A percentile compares a stretch with the other conserved stretches of the same genome.
phyloP scores from a whole-genome alignment of 2,113 vertebrate genomes.

The Merops nubicus region DNA sequence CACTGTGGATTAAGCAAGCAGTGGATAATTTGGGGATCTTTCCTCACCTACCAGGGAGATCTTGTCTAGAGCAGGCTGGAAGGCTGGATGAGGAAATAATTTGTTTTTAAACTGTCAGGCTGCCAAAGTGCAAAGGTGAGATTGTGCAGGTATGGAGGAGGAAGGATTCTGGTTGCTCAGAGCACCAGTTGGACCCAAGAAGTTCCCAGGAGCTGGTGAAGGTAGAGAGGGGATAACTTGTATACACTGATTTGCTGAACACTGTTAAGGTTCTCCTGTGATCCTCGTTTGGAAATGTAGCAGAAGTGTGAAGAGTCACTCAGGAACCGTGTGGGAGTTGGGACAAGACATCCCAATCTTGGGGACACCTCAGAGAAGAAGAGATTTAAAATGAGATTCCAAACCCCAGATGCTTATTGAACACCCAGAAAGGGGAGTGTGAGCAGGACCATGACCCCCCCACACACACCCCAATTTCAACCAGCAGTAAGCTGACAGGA shows the following conservation, averaged over 20 bases:
- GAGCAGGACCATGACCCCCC: neutral
- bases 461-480: too few species aligned
- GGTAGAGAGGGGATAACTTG: neutral
- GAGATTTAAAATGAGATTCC: neutral
- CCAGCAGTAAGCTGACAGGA: neutral
- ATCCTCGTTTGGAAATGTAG: neutral
- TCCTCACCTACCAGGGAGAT: neutral
- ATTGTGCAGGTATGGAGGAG: neutral
- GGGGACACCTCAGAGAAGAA: neutral
- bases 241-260: neutral
- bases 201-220: neutral
- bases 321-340: neutral
- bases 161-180: neutral
- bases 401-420: neutral
- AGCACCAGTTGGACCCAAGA: neutral
- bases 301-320: neutral
- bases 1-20: neutral
- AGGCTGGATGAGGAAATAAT: neutral
- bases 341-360: neutral
- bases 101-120: neutral
- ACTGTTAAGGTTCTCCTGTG: neutral
- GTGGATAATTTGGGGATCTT: neutral
- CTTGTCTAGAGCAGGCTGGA: neutral
- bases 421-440: neutral
- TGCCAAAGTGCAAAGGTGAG: neutral